phyloP scores from a whole-genome alignment of 1,140 invertebrate species.

The Holcopasites calliopsidis region DNA sequence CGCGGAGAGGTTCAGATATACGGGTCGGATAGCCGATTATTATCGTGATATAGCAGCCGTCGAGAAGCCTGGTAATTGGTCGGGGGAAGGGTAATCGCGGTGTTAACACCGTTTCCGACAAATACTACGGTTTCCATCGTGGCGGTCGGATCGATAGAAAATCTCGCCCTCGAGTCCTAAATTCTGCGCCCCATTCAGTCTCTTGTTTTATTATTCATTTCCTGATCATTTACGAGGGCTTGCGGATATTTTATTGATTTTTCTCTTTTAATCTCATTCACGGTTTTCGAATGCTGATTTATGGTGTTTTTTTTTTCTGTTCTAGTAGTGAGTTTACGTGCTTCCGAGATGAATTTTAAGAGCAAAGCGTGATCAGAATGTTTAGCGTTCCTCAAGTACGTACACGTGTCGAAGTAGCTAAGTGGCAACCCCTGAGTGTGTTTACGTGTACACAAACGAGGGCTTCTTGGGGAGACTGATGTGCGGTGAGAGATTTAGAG shows the following conservation, averaged over 20 bases:
- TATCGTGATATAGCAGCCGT: conserved; percentile 23
- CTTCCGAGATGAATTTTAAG: too few species aligned
- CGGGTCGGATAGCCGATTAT: conserved; percentile 28
- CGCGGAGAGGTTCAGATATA: conserved; percentile 22
- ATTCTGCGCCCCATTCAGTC: neutral
- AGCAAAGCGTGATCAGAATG: conserved; percentile 6
- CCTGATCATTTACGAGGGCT: neutral
- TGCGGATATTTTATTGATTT: too few species aligned
- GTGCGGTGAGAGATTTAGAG: conserved; percentile 27
- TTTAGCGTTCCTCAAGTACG: conserved; percentile 12
- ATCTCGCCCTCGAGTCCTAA: neutral
- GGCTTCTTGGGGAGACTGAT: conserved; percentile 15
- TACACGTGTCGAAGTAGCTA: conserved; percentile 17
- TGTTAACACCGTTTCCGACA: conserved; percentile 33
- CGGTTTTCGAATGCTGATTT: too few species aligned
- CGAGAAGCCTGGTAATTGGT: conserved; percentile 24
- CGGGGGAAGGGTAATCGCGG: conserved; percentile 24
- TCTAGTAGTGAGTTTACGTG: too few species aligned
- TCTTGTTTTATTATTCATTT: neutral
- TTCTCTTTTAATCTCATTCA: too few species aligned
- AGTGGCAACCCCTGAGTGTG: conserved; percentile 3
- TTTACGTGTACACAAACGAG: conserved; percentile 12
- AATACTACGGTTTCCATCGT: conserved; percentile 14
- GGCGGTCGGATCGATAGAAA: conserved; percentile 4
- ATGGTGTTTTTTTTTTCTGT: too few species aligned